Evolutionary conservation across 2,888 invertebrate species (phyloP).

Genomic region (Kryphioiulus occultus): DNA sequence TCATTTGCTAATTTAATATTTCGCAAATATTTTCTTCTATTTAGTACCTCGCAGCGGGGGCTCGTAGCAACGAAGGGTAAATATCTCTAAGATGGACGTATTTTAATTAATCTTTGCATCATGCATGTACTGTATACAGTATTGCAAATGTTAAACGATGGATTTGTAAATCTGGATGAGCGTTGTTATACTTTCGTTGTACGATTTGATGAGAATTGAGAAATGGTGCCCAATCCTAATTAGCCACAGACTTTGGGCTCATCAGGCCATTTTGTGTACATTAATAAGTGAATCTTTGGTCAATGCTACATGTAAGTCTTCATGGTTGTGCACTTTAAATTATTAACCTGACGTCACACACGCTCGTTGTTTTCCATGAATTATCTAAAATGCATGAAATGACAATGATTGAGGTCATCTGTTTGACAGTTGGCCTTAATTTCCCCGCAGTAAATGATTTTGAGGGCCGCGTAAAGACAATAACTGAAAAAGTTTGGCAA

Average conservation of each 20-base stretch:
- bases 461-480: neutral
- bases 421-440: constrained; percentile 11
- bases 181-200: no score
- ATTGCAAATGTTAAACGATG: neutral
- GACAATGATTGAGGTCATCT: neutral
- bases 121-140: neutral
- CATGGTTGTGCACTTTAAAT: neutral
- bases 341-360: neutral
- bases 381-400: neutral
- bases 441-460: neutral
- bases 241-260: neutral
- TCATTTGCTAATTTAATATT: neutral
- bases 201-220: no score
- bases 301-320: neutral
- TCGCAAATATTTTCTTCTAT: constrained; percentile 17
- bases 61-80: neutral
- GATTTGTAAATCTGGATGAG: neutral
- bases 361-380: neutral
- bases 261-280: neutral
- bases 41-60: neutral
- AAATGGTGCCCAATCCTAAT: no score
- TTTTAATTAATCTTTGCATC: constrained; percentile 8
- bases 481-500: neutral
- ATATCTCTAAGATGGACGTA: neutral
- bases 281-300: neutral